A percentile compares a stretch with the other conserved stretches of the same genome.
phyloP scores from a whole-genome alignment of 2,797 vertebrate species.

The Siniperca scherzeri region DNA sequence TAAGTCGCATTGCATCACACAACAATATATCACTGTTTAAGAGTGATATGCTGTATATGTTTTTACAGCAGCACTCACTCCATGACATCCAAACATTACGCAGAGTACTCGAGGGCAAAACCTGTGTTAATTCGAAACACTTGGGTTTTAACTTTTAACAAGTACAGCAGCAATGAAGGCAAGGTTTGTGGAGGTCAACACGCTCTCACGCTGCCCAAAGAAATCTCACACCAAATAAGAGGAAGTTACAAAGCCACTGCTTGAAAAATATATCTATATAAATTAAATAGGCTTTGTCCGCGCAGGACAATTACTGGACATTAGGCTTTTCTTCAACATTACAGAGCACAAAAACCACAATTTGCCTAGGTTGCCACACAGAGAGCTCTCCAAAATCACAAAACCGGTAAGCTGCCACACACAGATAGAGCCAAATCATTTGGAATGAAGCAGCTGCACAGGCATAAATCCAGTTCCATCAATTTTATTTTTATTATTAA shows the following conservation, averaged over 20 bases:
- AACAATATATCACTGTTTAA: neutral
- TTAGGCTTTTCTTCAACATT: neutral
- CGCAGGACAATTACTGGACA: neutral
- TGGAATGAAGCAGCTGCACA: neutral
- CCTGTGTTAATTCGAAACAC: constrained; percentile 22
- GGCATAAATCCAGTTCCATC: neutral
- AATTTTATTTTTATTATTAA: too few species aligned
- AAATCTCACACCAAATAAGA: constrained; percentile 2
- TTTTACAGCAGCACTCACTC: neutral
- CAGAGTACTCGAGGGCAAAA: constrained; percentile 4
- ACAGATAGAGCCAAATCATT: neutral
- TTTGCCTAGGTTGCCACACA: neutral
- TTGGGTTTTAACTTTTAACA: constrained; percentile 14
- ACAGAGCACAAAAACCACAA: neutral
- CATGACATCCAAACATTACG: neutral
- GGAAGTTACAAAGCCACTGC: neutral
- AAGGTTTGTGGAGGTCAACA: constrained; percentile 16
- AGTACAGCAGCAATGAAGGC: constrained; percentile 13
- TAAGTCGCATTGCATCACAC: neutral
- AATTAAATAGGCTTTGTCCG: neutral
- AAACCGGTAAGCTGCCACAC: neutral
- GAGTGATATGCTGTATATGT: neutral
- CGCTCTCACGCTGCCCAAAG: neutral
- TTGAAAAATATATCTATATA: neutral
- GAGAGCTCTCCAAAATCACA: neutral